These are phyloP conservation scores for Macrostomum lignano DNA, from an alignment of 1,140 invertebrate genomes.

Conservation along the genomic window DNA sequence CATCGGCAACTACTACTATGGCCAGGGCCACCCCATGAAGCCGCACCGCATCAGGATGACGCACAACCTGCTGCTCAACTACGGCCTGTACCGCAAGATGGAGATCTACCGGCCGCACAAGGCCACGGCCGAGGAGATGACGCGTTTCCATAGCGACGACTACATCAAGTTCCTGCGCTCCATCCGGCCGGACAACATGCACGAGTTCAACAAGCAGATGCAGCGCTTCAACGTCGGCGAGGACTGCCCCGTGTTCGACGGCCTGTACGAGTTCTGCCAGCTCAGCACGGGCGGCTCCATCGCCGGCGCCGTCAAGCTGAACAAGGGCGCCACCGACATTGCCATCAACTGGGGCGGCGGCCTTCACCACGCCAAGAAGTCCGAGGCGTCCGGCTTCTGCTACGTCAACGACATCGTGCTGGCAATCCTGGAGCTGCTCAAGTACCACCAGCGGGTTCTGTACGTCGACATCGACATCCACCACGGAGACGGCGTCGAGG, in stretches of 20 bases:
- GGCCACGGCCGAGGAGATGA: conserved; percentile 97
- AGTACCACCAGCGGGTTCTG: conserved; percentile 51
- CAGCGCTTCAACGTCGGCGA: conserved; percentile 51
- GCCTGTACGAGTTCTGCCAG: conserved; percentile 93
- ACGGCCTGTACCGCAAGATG: conserved; percentile 97
- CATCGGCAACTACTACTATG: conserved; percentile 98
- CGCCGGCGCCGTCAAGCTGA: conserved; percentile 28
- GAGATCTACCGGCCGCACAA: conserved; percentile 84
- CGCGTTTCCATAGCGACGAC: conserved; percentile 97
- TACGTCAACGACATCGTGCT: conserved; percentile 97
- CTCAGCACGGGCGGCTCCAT: conserved; percentile 87
- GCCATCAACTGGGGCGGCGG: conserved; percentile 98
- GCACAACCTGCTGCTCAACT: conserved; percentile 87
- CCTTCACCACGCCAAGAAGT: conserved; percentile 95
- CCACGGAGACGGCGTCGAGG: conserved; percentile 87
- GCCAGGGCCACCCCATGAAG: conserved; percentile 99
- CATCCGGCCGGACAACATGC: conserved; percentile 94
- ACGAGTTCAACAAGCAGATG: conserved; percentile 79
- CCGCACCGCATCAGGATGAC: conserved; percentile 98
- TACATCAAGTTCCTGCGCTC: conserved; percentile 87
- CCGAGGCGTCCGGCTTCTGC: conserved; percentile 84
- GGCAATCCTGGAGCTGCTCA: conserved; percentile 70
- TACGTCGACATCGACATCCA: conserved; percentile 99
- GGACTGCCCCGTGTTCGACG: conserved; percentile 69
- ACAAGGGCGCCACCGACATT: conserved; percentile 42